These are phyloP conservation scores for Marasmarcha lunaedactyla DNA, from an alignment of 2,888 invertebrate species.

Conservation along the genomic window DNA sequence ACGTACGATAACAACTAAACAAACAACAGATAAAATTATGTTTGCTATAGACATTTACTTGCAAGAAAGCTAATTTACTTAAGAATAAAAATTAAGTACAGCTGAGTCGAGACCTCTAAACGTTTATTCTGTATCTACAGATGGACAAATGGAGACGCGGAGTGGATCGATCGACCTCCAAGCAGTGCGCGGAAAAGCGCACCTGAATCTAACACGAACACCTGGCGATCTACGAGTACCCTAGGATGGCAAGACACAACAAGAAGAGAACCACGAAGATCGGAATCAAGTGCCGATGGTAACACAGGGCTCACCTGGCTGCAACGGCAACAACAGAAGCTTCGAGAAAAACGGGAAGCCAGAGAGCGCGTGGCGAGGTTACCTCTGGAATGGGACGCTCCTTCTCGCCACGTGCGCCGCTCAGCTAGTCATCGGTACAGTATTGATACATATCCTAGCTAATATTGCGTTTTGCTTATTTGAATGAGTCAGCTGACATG, in stretches of 20 bases:
- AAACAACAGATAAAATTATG: constrained; percentile 23
- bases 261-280: constrained; percentile 47
- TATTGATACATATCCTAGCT: constrained; percentile 8
- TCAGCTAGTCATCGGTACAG: constrained; percentile 62
- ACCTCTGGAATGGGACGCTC: constrained; percentile 74
- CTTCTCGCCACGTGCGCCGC: constrained; percentile 56
- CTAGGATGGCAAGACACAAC: constrained; percentile 50
- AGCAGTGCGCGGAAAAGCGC: constrained; percentile 35
- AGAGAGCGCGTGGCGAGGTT: constrained; percentile 79
- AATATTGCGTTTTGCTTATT: neutral
- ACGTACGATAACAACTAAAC: constrained; percentile 27
- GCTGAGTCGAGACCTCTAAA: no score
- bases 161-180: constrained; percentile 49
- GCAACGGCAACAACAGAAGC: constrained; percentile 84
- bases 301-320: constrained; percentile 80
- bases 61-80: constrained; percentile 6
- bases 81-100: neutral
- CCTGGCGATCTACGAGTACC: constrained; percentile 51
- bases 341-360: constrained; percentile 81
- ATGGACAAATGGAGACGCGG: constrained; percentile 55
- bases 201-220: constrained; percentile 37
- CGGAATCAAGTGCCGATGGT: constrained; percentile 45
- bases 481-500: neutral
- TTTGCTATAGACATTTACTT: constrained; percentile 18
- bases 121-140: constrained; percentile 25